Evolutionary conservation across 1,140 invertebrate species (phyloP).

Genomic region (Drosophila yakuba): DNA sequence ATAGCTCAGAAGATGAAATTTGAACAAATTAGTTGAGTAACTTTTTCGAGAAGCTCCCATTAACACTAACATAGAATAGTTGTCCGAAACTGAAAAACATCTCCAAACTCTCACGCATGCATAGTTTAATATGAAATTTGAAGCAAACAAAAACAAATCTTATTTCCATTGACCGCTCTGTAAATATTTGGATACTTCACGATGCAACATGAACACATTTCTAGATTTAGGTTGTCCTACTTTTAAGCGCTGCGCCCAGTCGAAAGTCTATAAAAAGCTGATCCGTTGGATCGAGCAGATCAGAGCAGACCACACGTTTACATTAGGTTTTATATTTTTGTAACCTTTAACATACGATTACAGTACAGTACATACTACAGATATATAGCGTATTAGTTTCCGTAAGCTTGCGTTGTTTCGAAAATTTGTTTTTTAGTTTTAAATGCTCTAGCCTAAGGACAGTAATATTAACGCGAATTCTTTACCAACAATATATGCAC

Average conservation of each 20-base stretch:
- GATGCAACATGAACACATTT: conserved; percentile 66
- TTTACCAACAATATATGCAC: conserved; percentile 71
- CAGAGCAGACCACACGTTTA: conserved; percentile 54
- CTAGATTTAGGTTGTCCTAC: conserved; percentile 52
- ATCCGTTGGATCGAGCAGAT: conserved; percentile 22
- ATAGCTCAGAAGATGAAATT: conserved; percentile 55
- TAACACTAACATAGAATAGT: conserved; percentile 33
- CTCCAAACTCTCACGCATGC: conserved; percentile 17
- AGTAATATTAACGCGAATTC: conserved; percentile 60
- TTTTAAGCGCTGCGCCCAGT: conserved; percentile 38
- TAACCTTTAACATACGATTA: conserved; percentile 38
- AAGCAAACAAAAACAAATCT: background rate
- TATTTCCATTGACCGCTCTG: conserved; percentile 45
- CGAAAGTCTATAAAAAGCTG: conserved; percentile 39
- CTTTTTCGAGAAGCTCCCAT: conserved; percentile 38
- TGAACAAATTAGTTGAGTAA: conserved; percentile 57
- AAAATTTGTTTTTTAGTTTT: conserved; percentile 83
- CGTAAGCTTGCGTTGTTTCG: conserved; percentile 76
- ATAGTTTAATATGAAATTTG: conserved; percentile 35
- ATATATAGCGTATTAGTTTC: conserved; percentile 63
- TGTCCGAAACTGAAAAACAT: conserved; percentile 23
- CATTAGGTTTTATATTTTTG: conserved; percentile 59
- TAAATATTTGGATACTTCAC: conserved; percentile 57
- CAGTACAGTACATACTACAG: conserved; percentile 50
- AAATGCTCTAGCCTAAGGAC: conserved; percentile 69